Percentiles rank a stretch among this genome's conserved stretches.
Evolutionary conservation across 2,888 invertebrate genomes (phyloP).

Genomic region (Alloplasta piceator): DNA sequence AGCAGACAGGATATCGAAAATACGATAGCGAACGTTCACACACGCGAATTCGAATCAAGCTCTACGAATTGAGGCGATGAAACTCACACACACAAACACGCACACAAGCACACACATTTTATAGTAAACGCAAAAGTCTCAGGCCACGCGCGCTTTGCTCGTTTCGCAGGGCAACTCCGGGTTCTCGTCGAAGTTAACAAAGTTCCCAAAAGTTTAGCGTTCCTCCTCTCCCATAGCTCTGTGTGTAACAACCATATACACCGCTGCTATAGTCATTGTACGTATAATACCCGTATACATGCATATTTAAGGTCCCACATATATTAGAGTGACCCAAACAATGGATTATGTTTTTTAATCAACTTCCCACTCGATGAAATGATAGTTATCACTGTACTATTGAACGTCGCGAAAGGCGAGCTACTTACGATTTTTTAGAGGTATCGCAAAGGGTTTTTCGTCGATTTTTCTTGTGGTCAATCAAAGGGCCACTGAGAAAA

Average conservation of each 20-base stretch:
- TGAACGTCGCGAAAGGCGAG: no score
- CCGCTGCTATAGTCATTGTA: constrained; percentile 12
- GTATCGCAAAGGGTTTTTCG: no score
- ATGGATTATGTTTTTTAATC: no score
- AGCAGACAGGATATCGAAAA: constrained; percentile 64
- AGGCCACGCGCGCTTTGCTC: constrained; percentile 13
- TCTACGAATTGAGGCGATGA: constrained; percentile 15
- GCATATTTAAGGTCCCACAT: neutral
- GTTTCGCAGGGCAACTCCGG: constrained; percentile 7
- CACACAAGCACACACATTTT: neutral
- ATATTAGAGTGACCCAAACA: no score
- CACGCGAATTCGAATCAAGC: constrained; percentile 55
- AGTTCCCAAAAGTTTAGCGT: constrained; percentile 62
- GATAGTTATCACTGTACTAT: no score
- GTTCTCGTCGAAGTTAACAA: constrained; percentile 48
- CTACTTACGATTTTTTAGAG: no score
- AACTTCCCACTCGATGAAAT: no score
- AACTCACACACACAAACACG: constrained; percentile 1
- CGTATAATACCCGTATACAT: neutral
- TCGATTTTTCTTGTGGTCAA: no score
- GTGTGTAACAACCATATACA: constrained; percentile 44
- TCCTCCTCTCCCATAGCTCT: constrained; percentile 2
- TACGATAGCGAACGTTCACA: constrained; percentile 35
- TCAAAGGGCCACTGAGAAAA: no score
- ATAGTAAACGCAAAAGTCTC: neutral